A percentile compares a stretch with the other conserved stretches of the same genome.
These are phyloP conservation scores for Microctenopoma stevenorrisi DNA, from an alignment of 2,797 vertebrate genomes.

Conservation along the genomic window DNA sequence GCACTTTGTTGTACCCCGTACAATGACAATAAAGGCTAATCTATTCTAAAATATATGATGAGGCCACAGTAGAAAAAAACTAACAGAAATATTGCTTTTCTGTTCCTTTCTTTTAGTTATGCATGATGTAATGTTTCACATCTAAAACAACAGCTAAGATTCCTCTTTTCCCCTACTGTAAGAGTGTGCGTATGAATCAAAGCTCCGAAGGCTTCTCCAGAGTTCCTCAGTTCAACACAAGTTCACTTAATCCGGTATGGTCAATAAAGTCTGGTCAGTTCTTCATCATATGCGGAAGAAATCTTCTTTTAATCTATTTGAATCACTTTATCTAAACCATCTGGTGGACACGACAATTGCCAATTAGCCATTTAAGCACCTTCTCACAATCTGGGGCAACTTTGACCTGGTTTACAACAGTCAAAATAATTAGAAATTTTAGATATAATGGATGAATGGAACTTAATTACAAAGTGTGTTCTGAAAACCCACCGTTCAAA, in stretches of 20 bases:
- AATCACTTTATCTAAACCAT: not conserved
- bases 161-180: not conserved
- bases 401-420: not conserved
- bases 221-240: conserved; percentile 7
- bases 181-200: conserved; percentile 8
- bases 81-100: not conserved
- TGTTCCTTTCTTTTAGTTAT: not conserved
- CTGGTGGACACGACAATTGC: not conserved
- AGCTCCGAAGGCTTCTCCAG: too few species aligned
- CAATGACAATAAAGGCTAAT: too few species aligned
- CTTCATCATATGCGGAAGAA: too few species aligned
- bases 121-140: too few species aligned
- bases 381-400: not conserved
- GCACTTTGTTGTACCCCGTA: too few species aligned
- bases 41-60: too few species aligned
- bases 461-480: not conserved
- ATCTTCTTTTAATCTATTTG: too few species aligned
- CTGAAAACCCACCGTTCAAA: not conserved
- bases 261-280: not conserved
- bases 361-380: not conserved
- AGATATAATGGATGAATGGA: not conserved
- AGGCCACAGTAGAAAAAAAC: too few species aligned
- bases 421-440: not conserved
- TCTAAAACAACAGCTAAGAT: not conserved
- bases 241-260: not conserved